A percentile compares a stretch with the other conserved stretches of the same genome.
These are phyloP conservation scores for Meganola albula DNA, from an alignment of 2,888 invertebrate genomes.

Conservation along the genomic window DNA sequence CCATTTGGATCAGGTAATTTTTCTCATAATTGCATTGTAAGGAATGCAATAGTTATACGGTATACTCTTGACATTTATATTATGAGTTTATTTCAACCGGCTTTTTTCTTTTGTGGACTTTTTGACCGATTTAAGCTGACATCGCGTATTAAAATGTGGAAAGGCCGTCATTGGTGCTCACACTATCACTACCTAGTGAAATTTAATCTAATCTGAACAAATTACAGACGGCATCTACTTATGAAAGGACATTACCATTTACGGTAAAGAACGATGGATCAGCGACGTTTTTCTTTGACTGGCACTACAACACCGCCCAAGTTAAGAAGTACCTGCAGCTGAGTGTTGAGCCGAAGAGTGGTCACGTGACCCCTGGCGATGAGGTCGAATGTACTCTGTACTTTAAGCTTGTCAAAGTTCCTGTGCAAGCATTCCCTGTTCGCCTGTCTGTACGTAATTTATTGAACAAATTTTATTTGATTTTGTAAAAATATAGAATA, in stretches of 20 bases:
- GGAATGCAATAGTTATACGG: no score
- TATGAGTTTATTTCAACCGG: no score
- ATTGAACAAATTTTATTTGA: conserved; percentile 2
- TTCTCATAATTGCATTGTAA: no score
- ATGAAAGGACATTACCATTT: conserved; percentile 59
- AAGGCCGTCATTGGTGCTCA: no score
- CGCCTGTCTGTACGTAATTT: conserved; percentile 43
- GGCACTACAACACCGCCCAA: conserved; percentile 45
- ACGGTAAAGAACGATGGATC: conserved; percentile 63
- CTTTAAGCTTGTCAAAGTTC: conserved; percentile 58
- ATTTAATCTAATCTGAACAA: no score
- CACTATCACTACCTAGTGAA: no score
- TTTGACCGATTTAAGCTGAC: no score
- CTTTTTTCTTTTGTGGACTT: no score
- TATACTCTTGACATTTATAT: no score
- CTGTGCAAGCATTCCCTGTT: conserved; percentile 58
- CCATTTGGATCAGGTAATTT: conserved; percentile 60
- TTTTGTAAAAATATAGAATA: no score
- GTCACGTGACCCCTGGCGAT: conserved; percentile 52
- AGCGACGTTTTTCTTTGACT: conserved; percentile 62
- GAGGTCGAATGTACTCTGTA: conserved; percentile 50
- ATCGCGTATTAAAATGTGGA: no score
- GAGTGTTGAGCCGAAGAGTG: conserved; percentile 51
- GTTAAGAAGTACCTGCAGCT: conserved; percentile 62
- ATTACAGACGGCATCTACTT: conserved; percentile 64